Evolutionary conservation across 2,888 invertebrate genomes (phyloP).

Genomic region (Phyllotreta cruciferae): DNA sequence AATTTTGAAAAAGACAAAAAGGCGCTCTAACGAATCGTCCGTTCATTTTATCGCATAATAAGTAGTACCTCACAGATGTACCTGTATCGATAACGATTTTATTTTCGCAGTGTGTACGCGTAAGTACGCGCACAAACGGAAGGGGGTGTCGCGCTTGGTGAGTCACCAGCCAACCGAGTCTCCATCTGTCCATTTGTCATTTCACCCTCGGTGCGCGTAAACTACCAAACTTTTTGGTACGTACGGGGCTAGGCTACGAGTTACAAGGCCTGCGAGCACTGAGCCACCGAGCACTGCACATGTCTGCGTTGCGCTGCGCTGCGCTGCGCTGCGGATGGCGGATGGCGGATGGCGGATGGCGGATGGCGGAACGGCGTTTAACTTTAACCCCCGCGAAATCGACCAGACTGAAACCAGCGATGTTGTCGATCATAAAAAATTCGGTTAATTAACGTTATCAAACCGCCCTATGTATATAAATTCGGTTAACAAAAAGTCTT

Average conservation of each 20-base stretch:
- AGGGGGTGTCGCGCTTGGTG: conserved; percentile 36
- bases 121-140: conserved; percentile 31
- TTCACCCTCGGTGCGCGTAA: conserved; percentile 27
- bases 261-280: conserved; percentile 12
- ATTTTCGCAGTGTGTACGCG: conserved; percentile 34
- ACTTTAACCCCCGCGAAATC: conserved; percentile 44
- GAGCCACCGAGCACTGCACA: conserved; percentile 33
- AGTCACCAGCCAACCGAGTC: conserved; percentile 37
- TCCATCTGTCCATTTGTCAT: conserved; percentile 35
- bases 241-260: no score
- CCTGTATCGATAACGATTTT: conserved; percentile 36
- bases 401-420: background rate
- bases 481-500: no score
- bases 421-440: background rate
- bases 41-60: background rate
- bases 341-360: conserved; percentile 5
- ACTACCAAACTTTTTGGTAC: conserved; percentile 10
- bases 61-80: conserved; percentile 28
- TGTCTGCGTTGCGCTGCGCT: conserved; percentile 28
- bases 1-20: no score
- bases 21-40: background rate
- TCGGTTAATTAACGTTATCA: background rate
- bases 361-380: conserved; percentile 38
- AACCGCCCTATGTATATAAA: background rate
- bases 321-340: no score